Conservation (phyloP, 2,113 vertebrate genomes). For the Trematomus loennbergii region DNA sequence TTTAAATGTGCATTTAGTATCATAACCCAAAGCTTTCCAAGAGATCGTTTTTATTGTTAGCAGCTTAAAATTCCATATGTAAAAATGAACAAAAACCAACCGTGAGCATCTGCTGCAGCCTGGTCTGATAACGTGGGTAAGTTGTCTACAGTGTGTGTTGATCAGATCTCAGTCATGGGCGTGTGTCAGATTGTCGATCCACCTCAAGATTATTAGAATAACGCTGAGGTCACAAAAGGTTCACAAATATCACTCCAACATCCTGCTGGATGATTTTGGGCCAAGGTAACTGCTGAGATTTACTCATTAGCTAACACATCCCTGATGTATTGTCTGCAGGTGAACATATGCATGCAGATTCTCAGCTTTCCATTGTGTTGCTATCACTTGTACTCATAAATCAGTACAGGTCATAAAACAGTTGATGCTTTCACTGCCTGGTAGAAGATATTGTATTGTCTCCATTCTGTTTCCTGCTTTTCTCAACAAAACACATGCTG, state of each 20-base stretch:
- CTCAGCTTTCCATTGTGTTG: neutral
- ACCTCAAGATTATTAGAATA: neutral
- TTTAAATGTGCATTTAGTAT: neutral
- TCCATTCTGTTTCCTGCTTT: neutral
- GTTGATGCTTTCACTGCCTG: neutral
- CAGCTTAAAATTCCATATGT: neutral
- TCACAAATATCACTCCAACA: neutral
- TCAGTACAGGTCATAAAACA: neutral
- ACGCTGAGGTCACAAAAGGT: neutral
- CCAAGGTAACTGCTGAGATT: neutral
- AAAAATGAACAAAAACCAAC: neutral
- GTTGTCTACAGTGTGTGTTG: neutral
- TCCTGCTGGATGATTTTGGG: neutral
- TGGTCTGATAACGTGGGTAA: neutral
- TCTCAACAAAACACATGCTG: neutral
- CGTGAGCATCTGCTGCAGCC: neutral
- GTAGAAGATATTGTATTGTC: neutral
- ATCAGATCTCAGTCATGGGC: conserved; percentile 35
- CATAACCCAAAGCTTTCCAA: neutral
- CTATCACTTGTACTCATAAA: neutral
- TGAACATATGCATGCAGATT: neutral
- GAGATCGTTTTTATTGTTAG: neutral
- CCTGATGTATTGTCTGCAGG: neutral
- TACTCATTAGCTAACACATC: neutral
- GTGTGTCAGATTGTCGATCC: conserved; percentile 5